Conservation (phyloP, 2,888 invertebrate species). For the Pediacus dermestoides region DNA sequence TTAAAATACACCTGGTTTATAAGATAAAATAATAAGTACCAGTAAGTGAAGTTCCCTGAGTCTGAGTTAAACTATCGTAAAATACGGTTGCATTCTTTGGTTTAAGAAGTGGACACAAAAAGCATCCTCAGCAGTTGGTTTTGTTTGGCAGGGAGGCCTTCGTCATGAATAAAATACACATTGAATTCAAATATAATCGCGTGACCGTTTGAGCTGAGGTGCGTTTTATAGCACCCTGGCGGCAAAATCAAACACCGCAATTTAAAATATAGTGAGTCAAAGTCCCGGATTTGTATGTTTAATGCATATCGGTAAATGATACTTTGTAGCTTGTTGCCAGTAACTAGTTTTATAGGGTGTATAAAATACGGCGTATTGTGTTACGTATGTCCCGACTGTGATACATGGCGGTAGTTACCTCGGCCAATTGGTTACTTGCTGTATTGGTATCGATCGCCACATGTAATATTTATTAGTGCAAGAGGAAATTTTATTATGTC, state of each 20-base stretch:
- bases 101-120: conserved; percentile 18
- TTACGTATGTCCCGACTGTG: conserved; percentile 44
- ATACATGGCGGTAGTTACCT: conserved; percentile 46
- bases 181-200: conserved; percentile 46
- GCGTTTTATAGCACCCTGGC: conserved; percentile 44
- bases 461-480: conserved; percentile 42
- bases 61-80: no score
- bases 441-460: conserved; percentile 33
- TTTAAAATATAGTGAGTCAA: conserved; percentile 35
- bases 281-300: conserved; percentile 32
- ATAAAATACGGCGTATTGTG: conserved; percentile 48
- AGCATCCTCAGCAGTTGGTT: conserved; percentile 18
- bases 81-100: conserved; percentile 7
- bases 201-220: conserved; percentile 38
- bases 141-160: conserved; percentile 25
- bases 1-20: no score
- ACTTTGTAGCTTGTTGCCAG: conserved; percentile 35
- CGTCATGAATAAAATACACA: conserved; percentile 36
- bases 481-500: conserved; percentile 29
- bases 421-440: conserved; percentile 41
- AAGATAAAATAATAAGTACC: no score
- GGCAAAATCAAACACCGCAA: conserved; percentile 40
- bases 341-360: conserved; percentile 47
- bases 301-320: conserved; percentile 37
- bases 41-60: no score